A percentile compares a stretch with the other conserved stretches of the same genome.
These are phyloP conservation scores for Helicorthomorpha holstii DNA, from an alignment of 1,140 invertebrate genomes.

Conservation along the genomic window DNA sequence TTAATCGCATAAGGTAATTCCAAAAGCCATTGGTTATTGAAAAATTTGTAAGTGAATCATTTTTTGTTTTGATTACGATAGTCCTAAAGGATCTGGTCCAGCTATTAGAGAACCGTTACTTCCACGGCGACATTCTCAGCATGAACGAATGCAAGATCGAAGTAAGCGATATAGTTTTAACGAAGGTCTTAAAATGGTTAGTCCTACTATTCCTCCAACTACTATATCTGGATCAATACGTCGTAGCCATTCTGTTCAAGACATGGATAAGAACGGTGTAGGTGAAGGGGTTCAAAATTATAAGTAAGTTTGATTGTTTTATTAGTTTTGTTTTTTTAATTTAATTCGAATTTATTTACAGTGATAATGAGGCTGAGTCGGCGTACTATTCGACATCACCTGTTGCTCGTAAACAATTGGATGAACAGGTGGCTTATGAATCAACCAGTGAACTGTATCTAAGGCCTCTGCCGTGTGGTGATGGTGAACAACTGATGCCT, in stretches of 20 bases:
- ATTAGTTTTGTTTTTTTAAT: too few relatives aligned
- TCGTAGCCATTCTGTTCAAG: neutral
- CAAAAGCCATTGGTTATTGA: neutral
- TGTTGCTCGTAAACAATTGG: neutral
- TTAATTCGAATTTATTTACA: neutral
- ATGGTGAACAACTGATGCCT: constrained; percentile 28
- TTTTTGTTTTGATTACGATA: neutral
- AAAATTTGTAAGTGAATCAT: neutral
- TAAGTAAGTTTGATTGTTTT: too few relatives aligned
- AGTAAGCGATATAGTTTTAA: constrained; percentile 6
- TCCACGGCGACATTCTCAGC: constrained; percentile 4
- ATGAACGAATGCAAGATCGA: constrained; percentile 5
- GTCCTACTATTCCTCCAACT: neutral
- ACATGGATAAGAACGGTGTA: neutral
- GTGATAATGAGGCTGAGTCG: neutral
- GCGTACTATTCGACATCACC: neutral
- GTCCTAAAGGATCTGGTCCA: neutral
- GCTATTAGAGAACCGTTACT: constrained; percentile 1
- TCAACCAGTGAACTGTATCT: neutral
- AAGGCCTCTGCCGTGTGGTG: neutral
- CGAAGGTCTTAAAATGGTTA: constrained; percentile 3
- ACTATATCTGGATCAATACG: neutral
- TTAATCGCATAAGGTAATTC: constrained; percentile 6
- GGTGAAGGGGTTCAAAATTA: too few relatives aligned
- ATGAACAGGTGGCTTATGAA: neutral